Evolutionary conservation across 2,113 vertebrate genomes (phyloP).

Genomic region (Mormyrus iriodes): DNA sequence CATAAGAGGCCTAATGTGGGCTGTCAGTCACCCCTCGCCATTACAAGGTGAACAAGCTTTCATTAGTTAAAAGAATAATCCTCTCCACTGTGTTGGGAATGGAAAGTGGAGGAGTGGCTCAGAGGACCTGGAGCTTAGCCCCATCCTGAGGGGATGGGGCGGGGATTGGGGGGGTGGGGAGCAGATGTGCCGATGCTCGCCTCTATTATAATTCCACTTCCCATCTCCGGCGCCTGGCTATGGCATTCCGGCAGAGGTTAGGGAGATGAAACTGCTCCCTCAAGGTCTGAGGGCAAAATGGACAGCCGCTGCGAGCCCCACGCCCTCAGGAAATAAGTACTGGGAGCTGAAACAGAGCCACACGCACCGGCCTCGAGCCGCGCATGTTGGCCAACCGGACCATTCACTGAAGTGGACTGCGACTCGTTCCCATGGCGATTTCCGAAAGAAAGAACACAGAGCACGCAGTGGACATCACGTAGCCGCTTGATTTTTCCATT

Average conservation of each 20-base stretch:
- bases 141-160: neutral
- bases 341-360: neutral
- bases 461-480: neutral
- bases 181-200: conserved; percentile 31
- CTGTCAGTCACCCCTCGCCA: neutral
- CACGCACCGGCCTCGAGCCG: neutral
- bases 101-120: neutral
- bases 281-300: neutral
- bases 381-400: neutral
- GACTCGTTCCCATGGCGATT: neutral
- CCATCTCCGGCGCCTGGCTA: conserved; percentile 17
- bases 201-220: conserved; percentile 39
- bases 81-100: neutral
- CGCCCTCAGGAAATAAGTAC: neutral
- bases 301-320: neutral
- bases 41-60: neutral
- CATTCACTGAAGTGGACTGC: neutral
- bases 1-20: neutral
- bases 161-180: neutral
- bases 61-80: conserved; percentile 9
- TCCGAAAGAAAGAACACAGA: neutral
- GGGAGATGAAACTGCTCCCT: conserved; percentile 1
- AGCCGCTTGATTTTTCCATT: neutral
- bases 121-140: neutral
- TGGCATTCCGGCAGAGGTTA: conserved; percentile 23